A percentile compares a stretch with the other conserved stretches of the same genome.
These are phyloP conservation scores for Orchesellides sinensis DNA, from an alignment of 2,888 invertebrate species.

Conservation along the genomic window DNA sequence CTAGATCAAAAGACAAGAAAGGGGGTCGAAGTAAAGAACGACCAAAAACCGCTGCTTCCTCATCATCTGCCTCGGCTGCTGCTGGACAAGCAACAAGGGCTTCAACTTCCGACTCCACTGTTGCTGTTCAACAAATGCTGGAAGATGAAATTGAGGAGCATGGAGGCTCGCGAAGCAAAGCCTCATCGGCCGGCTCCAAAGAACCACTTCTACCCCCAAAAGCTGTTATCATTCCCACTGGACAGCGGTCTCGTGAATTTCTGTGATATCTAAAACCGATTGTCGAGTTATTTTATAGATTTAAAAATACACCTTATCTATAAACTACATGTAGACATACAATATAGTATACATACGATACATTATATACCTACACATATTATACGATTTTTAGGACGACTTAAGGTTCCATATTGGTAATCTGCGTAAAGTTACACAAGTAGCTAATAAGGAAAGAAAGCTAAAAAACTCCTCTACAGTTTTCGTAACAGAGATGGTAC, in stretches of 20 bases:
- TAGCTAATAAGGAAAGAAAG: too few relatives aligned
- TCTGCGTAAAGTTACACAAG: too few relatives aligned
- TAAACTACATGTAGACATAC: not conserved
- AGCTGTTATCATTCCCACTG: conserved; percentile 74
- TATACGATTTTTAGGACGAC: too few relatives aligned
- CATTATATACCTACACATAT: conserved; percentile 4
- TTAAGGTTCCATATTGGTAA: too few relatives aligned
- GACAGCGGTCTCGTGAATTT: conserved; percentile 74
- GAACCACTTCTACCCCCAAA: conserved; percentile 73
- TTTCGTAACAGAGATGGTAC: too few relatives aligned
- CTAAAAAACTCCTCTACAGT: too few relatives aligned
- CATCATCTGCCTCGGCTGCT: conserved; percentile 52
- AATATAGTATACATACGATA: too few relatives aligned
- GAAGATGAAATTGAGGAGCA: conserved; percentile 77
- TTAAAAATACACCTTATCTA: conserved; percentile 8
- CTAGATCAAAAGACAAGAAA: conserved; percentile 66
- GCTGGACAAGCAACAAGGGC: conserved; percentile 71
- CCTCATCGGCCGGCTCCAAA: conserved; percentile 72
- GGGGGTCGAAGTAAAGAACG: conserved; percentile 70
- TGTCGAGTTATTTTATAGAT: conserved; percentile 49
- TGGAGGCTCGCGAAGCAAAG: conserved; percentile 69
- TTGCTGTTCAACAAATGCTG: conserved; percentile 76
- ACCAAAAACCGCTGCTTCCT: conserved; percentile 74
- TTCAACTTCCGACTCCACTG: conserved; percentile 79
- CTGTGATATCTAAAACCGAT: conserved; percentile 72